Conservation (phyloP, 2,113 vertebrate genomes). For the Deroptyus accipitrinus region DNA sequence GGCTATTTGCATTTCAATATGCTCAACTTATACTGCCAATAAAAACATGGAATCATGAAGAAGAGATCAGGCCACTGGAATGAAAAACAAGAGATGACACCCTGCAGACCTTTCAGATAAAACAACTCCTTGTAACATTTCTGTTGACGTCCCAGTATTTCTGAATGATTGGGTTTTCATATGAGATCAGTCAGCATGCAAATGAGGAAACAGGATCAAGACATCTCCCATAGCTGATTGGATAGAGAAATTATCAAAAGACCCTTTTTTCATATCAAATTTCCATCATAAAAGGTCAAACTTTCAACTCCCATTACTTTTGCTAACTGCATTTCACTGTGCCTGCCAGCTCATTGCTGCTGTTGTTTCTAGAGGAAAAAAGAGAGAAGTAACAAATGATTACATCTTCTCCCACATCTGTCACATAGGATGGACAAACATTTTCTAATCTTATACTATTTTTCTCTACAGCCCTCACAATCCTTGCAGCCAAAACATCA, state of each 20-base stretch:
- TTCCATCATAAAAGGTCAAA: conserved; percentile 82
- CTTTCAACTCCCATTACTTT: conserved; percentile 52
- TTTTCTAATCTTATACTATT: conserved; percentile 5
- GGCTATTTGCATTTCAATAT: conserved; percentile 47
- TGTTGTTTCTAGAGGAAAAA: background rate
- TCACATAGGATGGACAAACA: background rate
- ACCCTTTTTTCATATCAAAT: conserved; percentile 75
- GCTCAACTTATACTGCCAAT: conserved; percentile 20
- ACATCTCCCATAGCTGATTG: conserved; percentile 79
- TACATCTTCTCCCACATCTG: conserved; percentile 22
- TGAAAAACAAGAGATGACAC: conserved; percentile 49
- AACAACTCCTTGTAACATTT: conserved; percentile 37
- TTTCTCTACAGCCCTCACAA: conserved; percentile 6
- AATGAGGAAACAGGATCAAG: conserved; percentile 80
- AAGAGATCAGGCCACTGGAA: conserved; percentile 45
- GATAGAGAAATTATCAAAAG: conserved; percentile 79
- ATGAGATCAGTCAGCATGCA: conserved; percentile 79
- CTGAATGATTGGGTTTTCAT: conserved; percentile 77
- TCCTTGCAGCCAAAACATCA: conserved; percentile 23
- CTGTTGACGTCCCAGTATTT: conserved; percentile 3
- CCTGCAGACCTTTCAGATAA: conserved; percentile 55
- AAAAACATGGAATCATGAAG: conserved; percentile 15
- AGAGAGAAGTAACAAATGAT: background rate
- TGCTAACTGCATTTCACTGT: conserved; percentile 40
- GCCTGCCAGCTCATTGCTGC: conserved; percentile 23